Percentiles rank a stretch among this genome's conserved stretches.
These are phyloP conservation scores for Cephus runcator DNA, from an alignment of 2,888 invertebrate species.

Conservation along the genomic window DNA sequence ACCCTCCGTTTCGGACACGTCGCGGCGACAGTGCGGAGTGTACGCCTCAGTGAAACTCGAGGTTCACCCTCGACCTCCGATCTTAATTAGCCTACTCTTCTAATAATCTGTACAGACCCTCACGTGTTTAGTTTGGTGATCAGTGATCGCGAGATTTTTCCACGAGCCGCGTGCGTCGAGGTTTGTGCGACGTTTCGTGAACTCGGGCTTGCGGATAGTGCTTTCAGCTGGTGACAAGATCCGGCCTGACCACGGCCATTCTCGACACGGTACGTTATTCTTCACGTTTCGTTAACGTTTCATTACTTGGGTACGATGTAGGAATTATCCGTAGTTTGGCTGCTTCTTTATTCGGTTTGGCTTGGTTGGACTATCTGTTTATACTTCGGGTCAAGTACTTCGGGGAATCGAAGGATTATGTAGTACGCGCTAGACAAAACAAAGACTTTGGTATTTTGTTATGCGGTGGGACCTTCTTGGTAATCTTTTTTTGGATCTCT, in stretches of 20 bases:
- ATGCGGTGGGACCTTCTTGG: no score
- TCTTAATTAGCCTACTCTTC: not conserved
- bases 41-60: slow-evolving; percentile 1
- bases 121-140: not conserved
- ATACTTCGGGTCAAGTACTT: no score
- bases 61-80: slow-evolving; percentile 1
- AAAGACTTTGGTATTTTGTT: no score
- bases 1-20: slow-evolving; percentile 43
- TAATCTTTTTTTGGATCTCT: no score
- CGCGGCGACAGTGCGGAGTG: not conserved
- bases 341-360: no score
- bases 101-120: not conserved
- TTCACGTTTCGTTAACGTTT: no score
- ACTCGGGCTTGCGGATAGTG: slow-evolving; percentile 50
- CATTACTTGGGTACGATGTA: no score
- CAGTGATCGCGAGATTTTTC: not conserved
- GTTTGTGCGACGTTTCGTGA: slow-evolving; percentile 3
- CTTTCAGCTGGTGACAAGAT: slow-evolving; percentile 61
- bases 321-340: no score
- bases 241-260: slow-evolving; percentile 67
- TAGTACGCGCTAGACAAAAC: no score
- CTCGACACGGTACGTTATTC: slow-evolving; percentile 62
- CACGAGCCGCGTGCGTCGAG: not conserved
- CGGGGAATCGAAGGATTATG: no score
- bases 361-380: no score